Evolutionary conservation across 2,113 vertebrate genomes (phyloP).

Genomic region (Peromyscus californicus): DNA sequence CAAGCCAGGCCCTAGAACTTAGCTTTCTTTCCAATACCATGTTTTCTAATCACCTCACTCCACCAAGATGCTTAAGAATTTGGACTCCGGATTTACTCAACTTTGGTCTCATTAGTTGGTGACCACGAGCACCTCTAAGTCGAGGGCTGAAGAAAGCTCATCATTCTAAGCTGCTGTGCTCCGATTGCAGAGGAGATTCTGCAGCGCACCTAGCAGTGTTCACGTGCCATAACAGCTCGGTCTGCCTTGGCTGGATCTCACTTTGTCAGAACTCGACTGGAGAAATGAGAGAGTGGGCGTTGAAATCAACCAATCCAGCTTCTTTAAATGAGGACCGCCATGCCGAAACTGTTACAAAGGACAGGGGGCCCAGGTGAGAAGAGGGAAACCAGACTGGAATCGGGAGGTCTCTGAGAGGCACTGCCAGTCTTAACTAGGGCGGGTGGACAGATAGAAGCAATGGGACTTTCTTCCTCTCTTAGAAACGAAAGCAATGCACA

Average conservation of each 20-base stretch:
- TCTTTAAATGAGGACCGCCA: not conserved
- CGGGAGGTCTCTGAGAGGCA: not conserved
- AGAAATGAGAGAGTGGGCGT: not conserved
- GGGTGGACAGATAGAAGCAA: conserved; percentile 34
- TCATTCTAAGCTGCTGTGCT: not conserved
- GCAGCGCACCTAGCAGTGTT: not conserved
- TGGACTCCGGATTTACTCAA: not conserved
- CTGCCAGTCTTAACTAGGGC: not conserved
- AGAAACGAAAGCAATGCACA: conserved; percentile 37
- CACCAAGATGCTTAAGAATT: not conserved
- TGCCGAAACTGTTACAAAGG: conserved; percentile 19
- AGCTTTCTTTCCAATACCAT: not conserved
- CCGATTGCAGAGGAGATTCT: not conserved
- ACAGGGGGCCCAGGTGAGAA: not conserved
- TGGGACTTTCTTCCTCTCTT: not conserved
- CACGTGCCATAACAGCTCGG: not conserved
- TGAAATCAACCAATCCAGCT: not conserved
- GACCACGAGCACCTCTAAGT: not conserved
- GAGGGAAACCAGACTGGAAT: not conserved
- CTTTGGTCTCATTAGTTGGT: conserved; percentile 43
- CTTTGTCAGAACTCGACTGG: conserved; percentile 13
- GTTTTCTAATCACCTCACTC: not conserved
- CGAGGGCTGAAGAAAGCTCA: not conserved
- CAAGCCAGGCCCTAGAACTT: not conserved
- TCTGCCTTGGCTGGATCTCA: conserved; percentile 21